Evolutionary conservation across 2,888 invertebrate genomes (phyloP).

Genomic region (Nowickia ferox): DNA sequence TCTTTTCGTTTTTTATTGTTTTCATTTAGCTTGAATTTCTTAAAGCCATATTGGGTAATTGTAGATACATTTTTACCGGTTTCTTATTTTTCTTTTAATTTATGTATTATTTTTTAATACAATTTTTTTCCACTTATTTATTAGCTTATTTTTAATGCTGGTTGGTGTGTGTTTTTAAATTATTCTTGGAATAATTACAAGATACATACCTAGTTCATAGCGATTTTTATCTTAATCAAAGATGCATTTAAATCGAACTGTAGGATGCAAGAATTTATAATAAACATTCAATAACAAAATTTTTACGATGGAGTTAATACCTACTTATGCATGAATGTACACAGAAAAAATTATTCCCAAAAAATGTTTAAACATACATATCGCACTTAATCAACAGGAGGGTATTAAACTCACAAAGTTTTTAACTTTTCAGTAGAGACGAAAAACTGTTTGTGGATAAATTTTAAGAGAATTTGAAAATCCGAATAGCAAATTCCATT

Average conservation of each 20-base stretch:
- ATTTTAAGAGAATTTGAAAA: no score
- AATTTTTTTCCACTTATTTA: neutral
- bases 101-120: constrained; percentile 7
- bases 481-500: no score
- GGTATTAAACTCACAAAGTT: no score
- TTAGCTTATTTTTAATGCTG: neutral
- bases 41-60: constrained; percentile 60
- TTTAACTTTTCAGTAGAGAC: no score
- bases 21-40: constrained; percentile 55
- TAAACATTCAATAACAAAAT: neutral
- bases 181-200: constrained; percentile 30
- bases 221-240: neutral
- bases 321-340: no score
- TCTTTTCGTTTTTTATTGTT: constrained; percentile 26
- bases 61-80: constrained; percentile 58
- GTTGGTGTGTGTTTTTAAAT: neutral
- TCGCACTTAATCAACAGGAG: no score
- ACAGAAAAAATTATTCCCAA: no score
- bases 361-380: no score
- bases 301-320: no score
- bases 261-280: neutral
- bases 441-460: no score
- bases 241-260: neutral
- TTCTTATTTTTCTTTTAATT: constrained; percentile 9
- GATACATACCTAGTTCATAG: neutral